phyloP scores from a whole-genome alignment of 2,113 vertebrate species.

The Bothrops jararaca region DNA sequence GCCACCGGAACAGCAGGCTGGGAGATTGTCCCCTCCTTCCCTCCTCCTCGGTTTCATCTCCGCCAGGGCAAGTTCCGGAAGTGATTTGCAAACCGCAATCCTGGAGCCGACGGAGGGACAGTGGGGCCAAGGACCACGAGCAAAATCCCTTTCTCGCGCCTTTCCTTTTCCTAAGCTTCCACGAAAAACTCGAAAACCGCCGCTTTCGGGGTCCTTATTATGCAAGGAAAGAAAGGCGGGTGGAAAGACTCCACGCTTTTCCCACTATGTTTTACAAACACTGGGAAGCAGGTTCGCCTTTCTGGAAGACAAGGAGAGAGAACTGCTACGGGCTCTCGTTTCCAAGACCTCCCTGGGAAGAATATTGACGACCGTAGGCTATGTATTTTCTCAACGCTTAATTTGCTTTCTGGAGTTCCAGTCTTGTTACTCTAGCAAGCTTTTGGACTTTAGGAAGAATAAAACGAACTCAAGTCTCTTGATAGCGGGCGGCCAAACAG shows the following conservation, averaged over 20 bases:
- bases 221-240: neutral
- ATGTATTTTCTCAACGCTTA: neutral
- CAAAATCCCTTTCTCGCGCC: neutral
- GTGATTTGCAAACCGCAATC: neutral
- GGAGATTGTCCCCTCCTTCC: neutral
- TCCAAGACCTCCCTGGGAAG: neutral
- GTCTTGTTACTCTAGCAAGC: slow-evolving; percentile 39
- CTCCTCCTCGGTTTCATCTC: neutral
- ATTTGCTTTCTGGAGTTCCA: slow-evolving; percentile 50
- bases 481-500: slow-evolving; percentile 3
- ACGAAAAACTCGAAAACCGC: neutral
- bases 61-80: neutral
- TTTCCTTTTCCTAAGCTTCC: neutral
- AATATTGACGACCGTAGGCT: neutral
- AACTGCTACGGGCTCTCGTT: neutral
- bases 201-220: neutral
- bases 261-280: neutral
- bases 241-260: neutral
- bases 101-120: neutral
- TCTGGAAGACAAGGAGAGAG: neutral
- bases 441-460: slow-evolving; percentile 22
- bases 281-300: neutral
- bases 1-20: neutral
- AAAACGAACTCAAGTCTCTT: neutral
- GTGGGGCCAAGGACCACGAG: neutral